Conservation (phyloP, 2,888 invertebrate genomes). For the Melangyna quadrimaculata region DNA sequence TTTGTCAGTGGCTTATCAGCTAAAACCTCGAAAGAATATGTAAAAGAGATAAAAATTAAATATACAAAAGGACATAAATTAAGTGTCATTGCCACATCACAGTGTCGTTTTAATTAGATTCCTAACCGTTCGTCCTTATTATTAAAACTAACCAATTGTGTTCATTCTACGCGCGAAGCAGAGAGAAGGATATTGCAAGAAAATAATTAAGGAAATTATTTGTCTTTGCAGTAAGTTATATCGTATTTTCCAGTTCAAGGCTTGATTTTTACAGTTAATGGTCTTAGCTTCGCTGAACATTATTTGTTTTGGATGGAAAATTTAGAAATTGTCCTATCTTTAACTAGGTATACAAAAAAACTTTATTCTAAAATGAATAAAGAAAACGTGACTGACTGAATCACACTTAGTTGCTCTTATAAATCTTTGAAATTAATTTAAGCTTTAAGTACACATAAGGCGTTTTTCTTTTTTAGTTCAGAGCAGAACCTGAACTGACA, state of each 20-base stretch:
- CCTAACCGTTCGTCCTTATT: not conserved
- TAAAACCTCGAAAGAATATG: not conserved
- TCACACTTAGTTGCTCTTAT: too few species aligned
- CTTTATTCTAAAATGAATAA: too few species aligned
- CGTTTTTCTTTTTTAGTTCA: too few species aligned
- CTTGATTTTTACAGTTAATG: not conserved
- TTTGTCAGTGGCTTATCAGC: not conserved
- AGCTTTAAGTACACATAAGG: too few species aligned
- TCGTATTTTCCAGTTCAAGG: not conserved
- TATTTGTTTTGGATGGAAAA: too few species aligned
- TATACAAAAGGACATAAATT: conserved; percentile 52
- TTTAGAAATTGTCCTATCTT: too few species aligned
- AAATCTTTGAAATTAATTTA: too few species aligned
- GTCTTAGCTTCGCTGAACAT: not conserved
- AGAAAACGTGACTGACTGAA: too few species aligned
- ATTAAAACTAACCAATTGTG: not conserved
- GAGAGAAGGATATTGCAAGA: not conserved
- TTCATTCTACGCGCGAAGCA: not conserved
- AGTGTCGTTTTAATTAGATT: conserved; percentile 53
- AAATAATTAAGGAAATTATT: not conserved
- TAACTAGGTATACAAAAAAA: too few species aligned
- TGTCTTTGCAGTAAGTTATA: not conserved
- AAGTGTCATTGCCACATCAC: conserved; percentile 41
- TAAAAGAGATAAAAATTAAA: not conserved
- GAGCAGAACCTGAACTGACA: too few species aligned